Evolutionary conservation across 2,113 vertebrate species (phyloP), one percentile per base, ranked within the genome.

Genomic region (Melospiza georgiana): DNA sequence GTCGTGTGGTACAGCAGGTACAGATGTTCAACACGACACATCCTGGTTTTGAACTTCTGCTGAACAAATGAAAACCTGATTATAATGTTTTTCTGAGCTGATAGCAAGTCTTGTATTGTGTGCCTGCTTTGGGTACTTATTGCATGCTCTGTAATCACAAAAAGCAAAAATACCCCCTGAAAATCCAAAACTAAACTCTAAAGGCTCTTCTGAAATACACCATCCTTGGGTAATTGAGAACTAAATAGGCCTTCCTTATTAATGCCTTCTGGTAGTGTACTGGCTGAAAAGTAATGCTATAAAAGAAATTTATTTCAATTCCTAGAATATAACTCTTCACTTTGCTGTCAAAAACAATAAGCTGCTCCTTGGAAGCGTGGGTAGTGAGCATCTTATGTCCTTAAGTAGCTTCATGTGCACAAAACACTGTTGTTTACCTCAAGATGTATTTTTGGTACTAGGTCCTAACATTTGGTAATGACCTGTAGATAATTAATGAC

Each of bases 401-500:
- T 87, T 57, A 71, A 75, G 69, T 75, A 76, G 44, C 69, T 87
- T 94, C 62, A n/a, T 28, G 25, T 3, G 9, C 58, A 61, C 44
- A 81, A 63, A 92, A 61, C 20, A 9, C 55, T 83, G 61, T 75
- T 71, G 48, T 84, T 89, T 49, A 37, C 5, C 0, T 93, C 41
- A 37, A 2, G 58, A 7, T 39, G 21, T 87, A 65, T 94, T 95
- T 92, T 96, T 78, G 51, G 77, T 91, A 27, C 41, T 46, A 30
- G 54, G 37, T 81, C 77, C n/a, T 87, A 87, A 76, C 37, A 73
- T 79, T 89, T 81, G 83, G 41, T 84, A 39, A 82, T 30, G 58
- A 76, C 67, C 61, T 91, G 62, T 61, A 72, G 43, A 79, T 92
- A 89, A 91, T 94, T 89, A 89, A 86, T 81, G 66, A 49, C 44